These are phyloP conservation scores for Coregonus ussuriensis DNA, from an alignment of 2,797 vertebrate species.

Conservation along the genomic window DNA sequence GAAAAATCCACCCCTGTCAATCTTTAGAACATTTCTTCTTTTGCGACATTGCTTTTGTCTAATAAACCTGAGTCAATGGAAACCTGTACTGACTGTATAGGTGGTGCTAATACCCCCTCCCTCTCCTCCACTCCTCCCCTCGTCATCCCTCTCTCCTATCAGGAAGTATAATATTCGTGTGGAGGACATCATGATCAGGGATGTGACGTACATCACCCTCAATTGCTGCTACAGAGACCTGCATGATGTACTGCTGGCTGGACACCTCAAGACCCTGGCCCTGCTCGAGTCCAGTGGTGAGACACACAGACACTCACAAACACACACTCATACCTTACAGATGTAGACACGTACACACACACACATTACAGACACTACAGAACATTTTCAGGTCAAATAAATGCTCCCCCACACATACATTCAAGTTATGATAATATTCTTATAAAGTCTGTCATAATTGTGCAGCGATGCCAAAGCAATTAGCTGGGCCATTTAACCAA, in stretches of 20 bases:
- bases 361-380: background rate
- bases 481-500: constrained; percentile 41
- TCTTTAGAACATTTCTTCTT: too few relatives aligned
- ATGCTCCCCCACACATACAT: background rate
- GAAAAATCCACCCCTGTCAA: too few relatives aligned
- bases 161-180: constrained; percentile 96
- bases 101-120: background rate
- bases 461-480: constrained; percentile 58
- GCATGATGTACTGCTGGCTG: constrained; percentile 83
- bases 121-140: background rate
- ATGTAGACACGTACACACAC: background rate
- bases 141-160: background rate
- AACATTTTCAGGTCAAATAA: background rate
- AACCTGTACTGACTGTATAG: background rate
- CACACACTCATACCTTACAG: background rate
- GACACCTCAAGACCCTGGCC: constrained; percentile 87
- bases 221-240: constrained; percentile 93
- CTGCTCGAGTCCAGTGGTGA: constrained; percentile 92
- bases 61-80: too few relatives aligned
- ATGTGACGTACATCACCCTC: constrained; percentile 88
- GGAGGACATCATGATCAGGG: constrained; percentile 96
- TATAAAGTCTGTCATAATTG: constrained; percentile 49
- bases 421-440: constrained; percentile 28
- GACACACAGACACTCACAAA: constrained; percentile 21
- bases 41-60: too few relatives aligned